A percentile compares a stretch with the other conserved stretches of the same genome.
Evolutionary conservation across 2,113 vertebrate species (phyloP).

Genomic region (Caloenas nicobarica): DNA sequence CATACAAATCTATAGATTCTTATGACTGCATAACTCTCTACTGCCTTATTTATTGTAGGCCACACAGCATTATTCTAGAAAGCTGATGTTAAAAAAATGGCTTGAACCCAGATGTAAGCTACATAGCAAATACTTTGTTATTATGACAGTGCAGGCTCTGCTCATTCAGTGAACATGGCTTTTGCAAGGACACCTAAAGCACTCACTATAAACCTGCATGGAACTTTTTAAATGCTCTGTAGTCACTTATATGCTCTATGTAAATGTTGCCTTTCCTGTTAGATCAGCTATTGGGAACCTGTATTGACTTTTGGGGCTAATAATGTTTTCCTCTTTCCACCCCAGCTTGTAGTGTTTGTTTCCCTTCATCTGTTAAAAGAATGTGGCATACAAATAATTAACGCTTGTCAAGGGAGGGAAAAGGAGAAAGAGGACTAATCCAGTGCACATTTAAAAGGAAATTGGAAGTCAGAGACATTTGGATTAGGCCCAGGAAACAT

Average conservation of each 20-base stretch:
- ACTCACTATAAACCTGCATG: neutral
- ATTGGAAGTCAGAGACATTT: neutral
- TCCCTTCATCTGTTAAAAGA: neutral
- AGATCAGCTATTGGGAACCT: neutral
- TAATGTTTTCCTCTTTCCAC: neutral
- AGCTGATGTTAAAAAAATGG: neutral
- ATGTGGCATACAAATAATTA: neutral
- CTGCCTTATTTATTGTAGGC: neutral
- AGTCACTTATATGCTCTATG: neutral
- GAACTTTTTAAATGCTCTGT: neutral
- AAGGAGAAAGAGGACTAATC: neutral
- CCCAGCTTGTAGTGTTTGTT: neutral
- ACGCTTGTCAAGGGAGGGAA: neutral
- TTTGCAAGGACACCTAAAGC: neutral
- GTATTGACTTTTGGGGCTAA: neutral
- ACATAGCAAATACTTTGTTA: neutral
- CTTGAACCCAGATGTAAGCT: neutral
- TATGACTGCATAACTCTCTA: neutral
- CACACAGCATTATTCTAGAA: neutral
- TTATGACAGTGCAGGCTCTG: neutral
- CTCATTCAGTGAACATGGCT: fast-evolving
- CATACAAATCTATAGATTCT: neutral
- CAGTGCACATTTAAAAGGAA: neutral
- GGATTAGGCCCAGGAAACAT: neutral
- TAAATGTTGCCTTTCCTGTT: neutral